Base-by-base conservation (phyloP, 2,888 invertebrate species). In the Synanthedon vespiformis region DNA sequence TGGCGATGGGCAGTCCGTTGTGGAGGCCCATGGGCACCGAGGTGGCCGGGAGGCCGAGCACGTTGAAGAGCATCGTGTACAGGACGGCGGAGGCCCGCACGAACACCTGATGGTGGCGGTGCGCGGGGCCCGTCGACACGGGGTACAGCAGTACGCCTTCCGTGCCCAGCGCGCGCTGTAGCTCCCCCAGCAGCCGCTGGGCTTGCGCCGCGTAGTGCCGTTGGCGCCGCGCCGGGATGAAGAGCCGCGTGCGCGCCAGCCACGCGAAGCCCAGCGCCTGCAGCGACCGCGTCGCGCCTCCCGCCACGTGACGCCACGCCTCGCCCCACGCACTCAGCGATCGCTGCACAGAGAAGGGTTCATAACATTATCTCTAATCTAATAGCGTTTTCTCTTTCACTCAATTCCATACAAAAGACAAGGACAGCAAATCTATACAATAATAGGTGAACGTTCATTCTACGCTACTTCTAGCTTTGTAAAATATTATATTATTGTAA, bases 91-190 rank as follows among this genome's bases (percentile, higher is more conserved):
- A 74, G 1, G 89, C 78, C 58, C 90, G 89, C 47, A 90, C 75
- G 58, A 89, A 71, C 57, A 92, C 90, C 56, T 90, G 89, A 57
- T 90, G 84, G 74, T 94, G 93, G 53, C 89, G 87, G 40, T 92
- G 89, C 0, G 95, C 94, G 0, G 89, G 70, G 4, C 83, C 79
- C 13, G 89, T 89, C 74, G 90, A 91, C 52, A 92, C 90, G 13
- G 95, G 95, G 65, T 91, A 93, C 34, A 95, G 69, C 1, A 95
- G 76, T 1, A 95, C 91, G 6, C 94, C 95, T 67, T 91, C 84
- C 0, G 88, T 76, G 12, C 92, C 92, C 13, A 96, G 82, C n/a
- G 91, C 70, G 49, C 85, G 73, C 89, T 91, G 72, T 12, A 50
- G n/a, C 40, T 78, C 70, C 48, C 78, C 67, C 52, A 70, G 70